Base-by-base conservation (phyloP, 1,140 invertebrate genomes). In the Hydropsyche tenuis region DNA sequence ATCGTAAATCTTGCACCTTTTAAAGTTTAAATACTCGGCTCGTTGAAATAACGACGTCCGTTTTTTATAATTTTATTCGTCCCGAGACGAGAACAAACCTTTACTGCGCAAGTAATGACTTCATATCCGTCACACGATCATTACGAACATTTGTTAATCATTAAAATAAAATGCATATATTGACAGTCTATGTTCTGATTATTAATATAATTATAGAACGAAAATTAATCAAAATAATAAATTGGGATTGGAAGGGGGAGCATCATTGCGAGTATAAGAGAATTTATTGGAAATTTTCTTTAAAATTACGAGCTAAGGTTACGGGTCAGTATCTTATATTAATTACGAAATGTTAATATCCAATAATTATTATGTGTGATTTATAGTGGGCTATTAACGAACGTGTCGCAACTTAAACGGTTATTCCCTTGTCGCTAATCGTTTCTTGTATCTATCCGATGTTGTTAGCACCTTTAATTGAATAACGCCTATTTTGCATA, bases 401-500 rank as follows among this genome's bases (percentile, higher is more conserved):
- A 66, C 48, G 65, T 48, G 65, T 45, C 23, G 65, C 65, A 68
- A 68, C 63, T 5, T 68, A 25, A 60, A 68, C 45, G 23, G 22
- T 48, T 68, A 60, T 23, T 30, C 45, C 45, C 43, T 7, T 68
- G 48, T 16, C 23, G 23, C 23, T 27, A 43, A 48, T 48, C 43
- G 20, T 48, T 11, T 42, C 22, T 16, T 48, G 65, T 48, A 68
- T 16, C 65, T 37, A 48, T 68, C 48, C 37, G 65, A 46, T 48
- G 65, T 60, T 60, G 56, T 68, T 68, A 68, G 42, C 65, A 68
- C 65, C 65, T 68, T 68, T 68, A 68, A 68, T 68, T 68, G 65
- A 68, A 68, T 68, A 68, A 68, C 65, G 20, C n/a, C 37, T 68
- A 48, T 68, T 68, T 68, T 68, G 65, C 65, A 68, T 68, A 68